These are phyloP conservation scores for Anarhynchus alexandrinus DNA, from an alignment of 2,113 vertebrate genomes.

Conservation along the genomic window DNA sequence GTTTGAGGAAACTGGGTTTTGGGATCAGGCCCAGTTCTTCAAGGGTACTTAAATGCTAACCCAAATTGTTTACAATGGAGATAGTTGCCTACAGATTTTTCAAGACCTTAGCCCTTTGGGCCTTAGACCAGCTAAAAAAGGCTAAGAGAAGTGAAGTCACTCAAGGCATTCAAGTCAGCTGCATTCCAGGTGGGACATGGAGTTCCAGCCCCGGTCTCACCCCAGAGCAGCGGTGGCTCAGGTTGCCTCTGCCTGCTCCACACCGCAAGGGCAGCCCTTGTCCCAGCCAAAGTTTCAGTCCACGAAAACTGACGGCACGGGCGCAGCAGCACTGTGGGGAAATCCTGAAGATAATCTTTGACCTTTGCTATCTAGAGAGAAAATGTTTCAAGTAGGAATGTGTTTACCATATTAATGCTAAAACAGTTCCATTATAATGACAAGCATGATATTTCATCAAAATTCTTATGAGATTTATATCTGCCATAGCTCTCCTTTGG, in stretches of 20 bases:
- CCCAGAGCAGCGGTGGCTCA: neutral
- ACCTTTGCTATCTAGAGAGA: neutral
- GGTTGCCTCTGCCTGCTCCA: neutral
- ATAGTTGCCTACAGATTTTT: neutral
- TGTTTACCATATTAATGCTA: constrained; percentile 5
- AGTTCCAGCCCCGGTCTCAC: neutral
- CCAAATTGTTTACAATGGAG: neutral
- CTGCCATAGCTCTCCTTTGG: neutral
- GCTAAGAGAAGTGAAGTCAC: neutral
- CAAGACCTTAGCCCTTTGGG: neutral
- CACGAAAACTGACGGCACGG: accelerated
- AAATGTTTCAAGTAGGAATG: neutral
- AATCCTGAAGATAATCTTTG: neutral
- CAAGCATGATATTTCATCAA: constrained; percentile 11
- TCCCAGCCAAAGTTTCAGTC: neutral
- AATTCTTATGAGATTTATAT: neutral
- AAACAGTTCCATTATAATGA: neutral
- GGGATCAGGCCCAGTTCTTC: neutral
- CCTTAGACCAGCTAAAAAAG: neutral
- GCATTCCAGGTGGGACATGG: neutral
- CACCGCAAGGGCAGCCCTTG: neutral
- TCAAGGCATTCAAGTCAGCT: neutral
- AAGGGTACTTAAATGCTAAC: neutral
- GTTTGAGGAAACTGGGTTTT: neutral
- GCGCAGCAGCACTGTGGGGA: neutral